Percentiles rank a stretch among this genome's conserved stretches.
Evolutionary conservation across 2,113 vertebrate genomes (phyloP).

Genomic region (Psammodynastes pulverulentus): DNA sequence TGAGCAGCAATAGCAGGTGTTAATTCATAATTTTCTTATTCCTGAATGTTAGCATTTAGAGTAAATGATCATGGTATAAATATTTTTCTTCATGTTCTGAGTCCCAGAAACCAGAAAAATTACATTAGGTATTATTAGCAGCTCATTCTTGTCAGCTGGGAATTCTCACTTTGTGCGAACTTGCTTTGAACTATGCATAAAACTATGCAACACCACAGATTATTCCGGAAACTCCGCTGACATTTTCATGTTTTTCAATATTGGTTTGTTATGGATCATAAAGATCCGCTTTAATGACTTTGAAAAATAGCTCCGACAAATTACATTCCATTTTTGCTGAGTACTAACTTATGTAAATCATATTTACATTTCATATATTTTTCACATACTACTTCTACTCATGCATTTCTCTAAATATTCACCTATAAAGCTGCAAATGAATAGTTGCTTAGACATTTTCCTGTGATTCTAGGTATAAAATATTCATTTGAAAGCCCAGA

Average conservation of each 20-base stretch:
- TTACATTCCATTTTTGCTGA: neutral
- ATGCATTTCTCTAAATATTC: neutral
- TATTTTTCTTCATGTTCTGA: neutral
- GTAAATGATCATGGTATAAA: neutral
- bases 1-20: neutral
- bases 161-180: neutral
- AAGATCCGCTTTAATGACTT: neutral
- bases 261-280: neutral
- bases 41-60: neutral
- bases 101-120: neutral
- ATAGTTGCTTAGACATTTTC: neutral
- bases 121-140: neutral
- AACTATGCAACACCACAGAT: neutral
- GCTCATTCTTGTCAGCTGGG: neutral
- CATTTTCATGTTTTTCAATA: neutral
- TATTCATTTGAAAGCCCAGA: neutral
- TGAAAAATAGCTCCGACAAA: neutral
- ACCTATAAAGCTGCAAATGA: neutral
- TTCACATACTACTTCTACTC: neutral
- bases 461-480: neutral
- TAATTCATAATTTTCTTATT: neutral
- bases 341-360: neutral
- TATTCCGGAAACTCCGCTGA: neutral
- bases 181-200: neutral
- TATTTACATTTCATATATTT: neutral